These are phyloP conservation scores for Naja naja DNA, from an alignment of 2,113 vertebrate genomes.

Conservation along the genomic window DNA sequence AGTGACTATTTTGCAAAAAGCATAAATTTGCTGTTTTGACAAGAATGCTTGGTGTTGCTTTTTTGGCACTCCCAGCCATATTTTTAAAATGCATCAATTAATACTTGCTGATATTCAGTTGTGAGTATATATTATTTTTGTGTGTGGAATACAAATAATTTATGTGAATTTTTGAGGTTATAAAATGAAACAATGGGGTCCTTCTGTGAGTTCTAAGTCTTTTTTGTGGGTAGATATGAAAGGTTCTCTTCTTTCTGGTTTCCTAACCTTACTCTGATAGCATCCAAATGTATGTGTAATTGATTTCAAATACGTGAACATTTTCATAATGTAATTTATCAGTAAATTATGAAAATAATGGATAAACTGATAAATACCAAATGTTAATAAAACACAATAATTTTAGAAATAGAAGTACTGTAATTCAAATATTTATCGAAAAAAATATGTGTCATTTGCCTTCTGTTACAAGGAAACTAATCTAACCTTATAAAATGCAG, in stretches of 20 bases:
- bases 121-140: conserved; percentile 81
- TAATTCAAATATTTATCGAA: conserved; percentile 6
- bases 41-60: conserved; percentile 78
- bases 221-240: conserved; percentile 80
- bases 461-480: not conserved
- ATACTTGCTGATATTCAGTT: conserved; percentile 99
- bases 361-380: conserved; percentile 87
- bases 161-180: conserved; percentile 99
- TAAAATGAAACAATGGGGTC: conserved; percentile 99
- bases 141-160: conserved; percentile 99
- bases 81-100: conserved; percentile 90
- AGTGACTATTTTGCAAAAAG: conserved; percentile 71
- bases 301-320: conserved; percentile 94
- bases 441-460: not conserved
- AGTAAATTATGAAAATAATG: conserved; percentile 98
- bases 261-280: conserved; percentile 89
- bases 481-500: not conserved
- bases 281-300: conserved; percentile 98
- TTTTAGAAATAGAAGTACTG: not conserved
- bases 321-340: conserved; percentile 99
- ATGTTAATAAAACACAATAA: conserved; percentile 68
- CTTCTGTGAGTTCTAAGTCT: conserved; percentile 92
- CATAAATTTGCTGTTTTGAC: conserved; percentile 67
- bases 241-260: conserved; percentile 88
- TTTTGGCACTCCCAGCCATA: conserved; percentile 80